Evolutionary conservation across 2,888 invertebrate species (phyloP).

Genomic region (Polydrusus tereticollis): DNA sequence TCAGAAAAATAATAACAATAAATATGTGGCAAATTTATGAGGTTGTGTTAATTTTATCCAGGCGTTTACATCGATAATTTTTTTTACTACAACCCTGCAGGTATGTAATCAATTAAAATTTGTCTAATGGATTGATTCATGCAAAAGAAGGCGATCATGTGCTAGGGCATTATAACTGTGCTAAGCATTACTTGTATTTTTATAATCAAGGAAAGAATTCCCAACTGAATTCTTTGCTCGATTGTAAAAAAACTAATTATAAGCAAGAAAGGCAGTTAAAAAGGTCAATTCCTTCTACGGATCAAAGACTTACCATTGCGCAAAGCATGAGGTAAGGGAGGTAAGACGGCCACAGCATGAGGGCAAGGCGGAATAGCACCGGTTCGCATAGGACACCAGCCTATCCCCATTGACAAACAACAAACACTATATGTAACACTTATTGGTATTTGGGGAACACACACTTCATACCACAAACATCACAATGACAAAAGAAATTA

Average conservation of each 20-base stretch:
- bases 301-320: slow-evolving; percentile 56
- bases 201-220: too few relatives aligned
- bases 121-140: too few relatives aligned
- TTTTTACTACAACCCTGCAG: too few relatives aligned
- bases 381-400: slow-evolving; percentile 64
- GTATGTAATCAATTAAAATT: too few relatives aligned
- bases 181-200: too few relatives aligned
- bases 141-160: too few relatives aligned
- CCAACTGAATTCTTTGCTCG: neutral
- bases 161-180: too few relatives aligned
- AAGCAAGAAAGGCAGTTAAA: neutral
- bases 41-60: too few relatives aligned
- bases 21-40: too few relatives aligned
- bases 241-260: neutral
- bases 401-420: slow-evolving; percentile 60
- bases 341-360: slow-evolving; percentile 74
- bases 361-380: slow-evolving; percentile 69
- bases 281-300: neutral
- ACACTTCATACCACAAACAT: neutral
- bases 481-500: neutral
- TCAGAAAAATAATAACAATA: too few relatives aligned
- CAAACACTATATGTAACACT: slow-evolving; percentile 52
- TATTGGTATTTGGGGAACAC: neutral
- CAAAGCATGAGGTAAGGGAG: slow-evolving; percentile 70
- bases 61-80: too few relatives aligned